Base-by-base conservation (phyloP, 2,797 vertebrate species). In the Xiphorhynchus erythropygius region DNA sequence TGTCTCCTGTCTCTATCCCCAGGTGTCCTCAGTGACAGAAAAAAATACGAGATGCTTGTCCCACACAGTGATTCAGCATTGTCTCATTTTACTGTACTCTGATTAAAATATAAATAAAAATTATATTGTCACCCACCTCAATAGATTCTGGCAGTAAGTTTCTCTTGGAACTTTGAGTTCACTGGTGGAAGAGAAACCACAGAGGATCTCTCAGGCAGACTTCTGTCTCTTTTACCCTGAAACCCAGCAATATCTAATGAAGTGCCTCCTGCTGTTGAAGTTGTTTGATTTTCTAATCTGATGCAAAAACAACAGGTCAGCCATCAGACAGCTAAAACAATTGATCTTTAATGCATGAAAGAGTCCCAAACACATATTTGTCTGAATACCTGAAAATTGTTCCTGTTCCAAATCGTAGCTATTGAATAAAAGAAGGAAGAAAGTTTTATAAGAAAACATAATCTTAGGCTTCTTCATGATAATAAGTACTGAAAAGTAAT, bases 361-460 rank as follows among this genome's bases (percentile, higher is more conserved):
- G 49, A 41, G 10, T 52, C 21, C 21, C 24, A 82, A 63, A n/a
- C 19, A 41, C 4, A 2, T 35, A 42, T 63, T 46, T 70, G 6
- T 35, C 33, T 69, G 64, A 91, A 39, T 47, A 93, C 60, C 8
- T 46, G 9, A 62, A 76, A 70, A n/a, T 50, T 47, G 5, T 47
- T 85, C 27, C 47, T 84, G 3, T 56, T 62, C 11, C 35, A 64
- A 67, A 64, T 44, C 23, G 52, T 70, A 63, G 8, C 4, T 19
- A 9, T 35, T 60, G n/a, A n/a, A n/a, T 35, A 15, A 23, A 8
- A 10, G 67, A n/a, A 46, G 5, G 3, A 0, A 1, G 16, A 32
- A 69, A 2, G 19, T 52, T 81, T 75, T 64, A 11, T 32, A 57
- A 39, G 27, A 76, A 73, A 70, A 13, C 0, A 9, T 10, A 44